These are phyloP conservation scores for Scortum barcoo DNA, from an alignment of 2,113 vertebrate genomes.

Conservation along the genomic window DNA sequence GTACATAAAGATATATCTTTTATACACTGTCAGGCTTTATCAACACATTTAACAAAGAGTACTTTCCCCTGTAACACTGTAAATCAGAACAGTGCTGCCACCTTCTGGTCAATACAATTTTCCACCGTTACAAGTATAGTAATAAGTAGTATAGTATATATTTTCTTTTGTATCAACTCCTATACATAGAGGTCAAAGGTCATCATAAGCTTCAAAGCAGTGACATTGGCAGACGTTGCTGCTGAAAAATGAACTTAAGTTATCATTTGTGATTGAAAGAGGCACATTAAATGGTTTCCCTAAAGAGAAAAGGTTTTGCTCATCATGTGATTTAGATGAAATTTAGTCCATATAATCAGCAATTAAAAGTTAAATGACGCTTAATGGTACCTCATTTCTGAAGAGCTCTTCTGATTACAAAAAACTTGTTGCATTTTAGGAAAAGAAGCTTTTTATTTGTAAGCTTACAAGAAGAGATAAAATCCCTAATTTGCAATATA, in stretches of 20 bases:
- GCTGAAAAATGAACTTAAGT: not conserved
- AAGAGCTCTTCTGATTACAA: too few relatives aligned
- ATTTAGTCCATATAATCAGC: not conserved
- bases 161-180: too few relatives aligned
- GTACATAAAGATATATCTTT: not conserved
- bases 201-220: not conserved
- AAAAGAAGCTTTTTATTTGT: too few relatives aligned
- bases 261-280: not conserved
- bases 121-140: not conserved
- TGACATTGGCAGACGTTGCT: not conserved
- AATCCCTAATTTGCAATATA: not conserved
- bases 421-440: too few relatives aligned
- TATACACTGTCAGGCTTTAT: not conserved
- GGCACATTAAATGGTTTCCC: not conserved
- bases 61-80: not conserved
- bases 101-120: conserved; percentile 31
- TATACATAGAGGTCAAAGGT: not conserved
- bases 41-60: not conserved
- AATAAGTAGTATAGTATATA: not conserved
- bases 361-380: too few relatives aligned
- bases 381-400: too few relatives aligned
- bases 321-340: not conserved
- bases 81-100: conserved; percentile 56
- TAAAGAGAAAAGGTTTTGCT: not conserved
- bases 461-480: not conserved